These are phyloP conservation scores for Sapayoa aenigma DNA, from an alignment of 2,113 vertebrate species.

Conservation along the genomic window DNA sequence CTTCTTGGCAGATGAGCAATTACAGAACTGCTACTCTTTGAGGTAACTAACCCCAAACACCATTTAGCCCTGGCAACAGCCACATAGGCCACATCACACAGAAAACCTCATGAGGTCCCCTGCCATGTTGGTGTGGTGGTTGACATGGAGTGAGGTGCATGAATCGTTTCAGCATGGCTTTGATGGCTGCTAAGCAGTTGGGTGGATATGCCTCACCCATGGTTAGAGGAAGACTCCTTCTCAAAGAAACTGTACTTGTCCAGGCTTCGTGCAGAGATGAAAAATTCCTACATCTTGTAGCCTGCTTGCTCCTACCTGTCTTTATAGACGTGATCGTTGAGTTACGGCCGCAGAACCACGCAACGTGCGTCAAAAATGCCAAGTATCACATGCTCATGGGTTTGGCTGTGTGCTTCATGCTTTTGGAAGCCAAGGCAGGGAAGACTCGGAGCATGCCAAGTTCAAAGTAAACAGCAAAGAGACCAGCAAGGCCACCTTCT, in stretches of 20 bases:
- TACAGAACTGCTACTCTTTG: neutral
- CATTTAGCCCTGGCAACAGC: neutral
- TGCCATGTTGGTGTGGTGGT: accelerated
- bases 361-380: neutral
- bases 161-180: neutral
- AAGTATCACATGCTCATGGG: constrained; percentile 24
- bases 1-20: neutral
- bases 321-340: neutral
- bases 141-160: accelerated
- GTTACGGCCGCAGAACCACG: neutral
- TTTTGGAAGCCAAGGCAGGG: constrained; percentile 34
- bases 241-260: neutral
- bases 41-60: neutral
- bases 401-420: constrained; percentile 25
- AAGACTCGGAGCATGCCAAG: constrained; percentile 37
- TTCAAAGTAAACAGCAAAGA: constrained; percentile 38
- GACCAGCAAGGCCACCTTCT: constrained; percentile 46
- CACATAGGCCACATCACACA: neutral
- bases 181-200: neutral
- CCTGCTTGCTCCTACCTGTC: constrained; percentile 42
- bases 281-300: neutral
- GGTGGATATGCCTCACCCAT: neutral
- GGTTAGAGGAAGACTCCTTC: neutral
- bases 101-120: neutral
- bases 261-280: neutral